These are phyloP conservation scores for Hycleus phaleratus DNA, from an alignment of 1,140 invertebrate species.

Conservation along the genomic window DNA sequence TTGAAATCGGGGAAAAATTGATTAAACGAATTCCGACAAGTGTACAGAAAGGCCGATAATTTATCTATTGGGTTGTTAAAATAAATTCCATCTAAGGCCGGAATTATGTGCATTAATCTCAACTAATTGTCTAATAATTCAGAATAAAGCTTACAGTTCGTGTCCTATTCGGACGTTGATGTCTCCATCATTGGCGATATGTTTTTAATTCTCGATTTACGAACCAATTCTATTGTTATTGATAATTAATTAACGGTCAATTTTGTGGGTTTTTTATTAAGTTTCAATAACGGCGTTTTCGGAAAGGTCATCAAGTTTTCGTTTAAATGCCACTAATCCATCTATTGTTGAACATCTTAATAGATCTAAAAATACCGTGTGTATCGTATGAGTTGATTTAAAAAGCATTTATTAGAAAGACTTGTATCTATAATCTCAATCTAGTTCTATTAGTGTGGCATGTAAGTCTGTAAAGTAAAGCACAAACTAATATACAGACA, in stretches of 20 bases:
- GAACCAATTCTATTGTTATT: conserved; percentile 10
- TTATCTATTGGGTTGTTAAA: conserved; percentile 15
- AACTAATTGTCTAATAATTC: conserved; percentile 32
- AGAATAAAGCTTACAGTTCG: conserved; percentile 24
- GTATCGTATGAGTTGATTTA: too few species aligned
- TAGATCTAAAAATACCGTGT: conserved; percentile 7
- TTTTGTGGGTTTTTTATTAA: too few species aligned
- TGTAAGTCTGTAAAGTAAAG: conserved; percentile 23
- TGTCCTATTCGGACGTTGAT: conserved; percentile 27
- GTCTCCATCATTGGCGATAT: conserved; percentile 22
- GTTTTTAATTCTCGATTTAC: conserved; percentile 19
- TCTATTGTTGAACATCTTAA: conserved; percentile 1
- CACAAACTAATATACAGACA: conserved; percentile 15
- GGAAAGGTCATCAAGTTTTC: too few species aligned
- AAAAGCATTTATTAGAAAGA: background rate
- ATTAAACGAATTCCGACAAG: too few species aligned
- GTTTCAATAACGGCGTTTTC: too few species aligned
- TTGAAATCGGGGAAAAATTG: too few species aligned
- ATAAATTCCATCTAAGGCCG: conserved; percentile 28
- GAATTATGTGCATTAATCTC: conserved; percentile 31
- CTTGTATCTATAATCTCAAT: conserved; percentile 22
- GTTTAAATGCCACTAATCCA: too few species aligned
- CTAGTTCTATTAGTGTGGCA: conserved; percentile 27
- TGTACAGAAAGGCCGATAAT: conserved; percentile 9
- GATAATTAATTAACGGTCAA: too few species aligned